Evolutionary conservation across 2,113 vertebrate genomes (phyloP), one percentile per base, ranked within the genome.

Genomic region (Corythaeola cristata): DNA sequence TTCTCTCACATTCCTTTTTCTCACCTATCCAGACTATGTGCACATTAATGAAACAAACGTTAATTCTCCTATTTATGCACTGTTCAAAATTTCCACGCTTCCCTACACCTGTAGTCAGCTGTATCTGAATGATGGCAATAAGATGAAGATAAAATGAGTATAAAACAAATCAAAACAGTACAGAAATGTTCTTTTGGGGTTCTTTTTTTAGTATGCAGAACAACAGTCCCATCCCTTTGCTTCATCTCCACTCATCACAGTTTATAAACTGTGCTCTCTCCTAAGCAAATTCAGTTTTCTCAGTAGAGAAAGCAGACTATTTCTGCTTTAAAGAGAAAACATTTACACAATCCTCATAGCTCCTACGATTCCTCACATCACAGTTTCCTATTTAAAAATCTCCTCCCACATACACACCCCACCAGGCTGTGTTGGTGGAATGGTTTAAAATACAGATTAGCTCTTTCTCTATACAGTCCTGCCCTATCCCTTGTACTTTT

Each of bases 381-480:
- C 32, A 52, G 68, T 44, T 81, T 87, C 39, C 52, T 81, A 85
- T 82, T 82, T 89, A 94, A 93, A 91, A 84, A 82, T 76, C 77
- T 75, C 77, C 47, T 84, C 94, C 80, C 84, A 72, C 77, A 49
- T 20, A 90, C 35, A 87, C 76, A 78, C 35, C 41, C 73, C 69
- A 77, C 22, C 47, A 85, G n/a, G 35, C 69, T 85, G 66, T 52
- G 63, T 24, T n/a, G 3, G 66, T 73, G 59, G 75, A 66, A 94
- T 12, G 16, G 73, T 21, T 94, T 76, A 84, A 92, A 92, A 81
- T 63, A 90, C 30, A 78, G 50, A 89, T 37, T 47, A 90, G 53
- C 47, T 89, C 21, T 12, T 55, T 37, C 71, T 60, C 20, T 49
- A 28, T 16, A 68, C 32, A 64, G 60, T 28, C 60, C 62, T 83